A percentile compares a stretch with the other conserved stretches of the same genome.
Conservation (phyloP, 2,888 invertebrate species). For the Tyria jacobaeae region DNA sequence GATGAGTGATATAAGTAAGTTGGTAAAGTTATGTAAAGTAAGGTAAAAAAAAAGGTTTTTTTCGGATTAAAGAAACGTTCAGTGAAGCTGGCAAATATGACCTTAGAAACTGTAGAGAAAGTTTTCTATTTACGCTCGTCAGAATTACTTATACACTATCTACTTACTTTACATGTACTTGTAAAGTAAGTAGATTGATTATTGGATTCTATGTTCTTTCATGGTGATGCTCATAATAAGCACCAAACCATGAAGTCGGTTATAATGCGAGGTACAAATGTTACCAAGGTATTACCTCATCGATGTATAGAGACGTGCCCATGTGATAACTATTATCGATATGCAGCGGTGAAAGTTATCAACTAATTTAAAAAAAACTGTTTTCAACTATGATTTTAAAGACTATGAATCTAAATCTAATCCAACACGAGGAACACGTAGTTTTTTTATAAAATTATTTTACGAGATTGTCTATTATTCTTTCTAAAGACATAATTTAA, state of each 20-base stretch:
- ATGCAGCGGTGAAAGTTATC: background rate
- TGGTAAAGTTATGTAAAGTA: no score
- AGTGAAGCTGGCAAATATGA: no score
- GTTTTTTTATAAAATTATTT: no score
- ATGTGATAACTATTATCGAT: constrained; percentile 39
- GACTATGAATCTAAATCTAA: no score
- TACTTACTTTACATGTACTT: no score
- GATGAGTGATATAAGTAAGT: no score
- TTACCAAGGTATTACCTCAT: constrained; percentile 60
- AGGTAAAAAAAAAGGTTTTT: no score
- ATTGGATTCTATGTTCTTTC: constrained; percentile 8
- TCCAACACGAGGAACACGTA: no score
- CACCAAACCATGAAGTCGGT: constrained; percentile 59
- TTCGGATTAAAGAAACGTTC: background rate
- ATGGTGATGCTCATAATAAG: constrained; percentile 32
- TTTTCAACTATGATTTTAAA: background rate
- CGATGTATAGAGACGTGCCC: constrained; percentile 35
- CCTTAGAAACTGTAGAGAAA: background rate
- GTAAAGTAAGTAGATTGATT: background rate
- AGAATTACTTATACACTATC: no score
- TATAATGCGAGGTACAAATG: constrained; percentile 45
- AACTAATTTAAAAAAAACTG: background rate
- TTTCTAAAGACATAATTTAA: no score
- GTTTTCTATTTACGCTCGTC: background rate
- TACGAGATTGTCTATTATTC: no score